Conservation (phyloP, 2,888 invertebrate genomes). For the Timandra comae region DNA sequence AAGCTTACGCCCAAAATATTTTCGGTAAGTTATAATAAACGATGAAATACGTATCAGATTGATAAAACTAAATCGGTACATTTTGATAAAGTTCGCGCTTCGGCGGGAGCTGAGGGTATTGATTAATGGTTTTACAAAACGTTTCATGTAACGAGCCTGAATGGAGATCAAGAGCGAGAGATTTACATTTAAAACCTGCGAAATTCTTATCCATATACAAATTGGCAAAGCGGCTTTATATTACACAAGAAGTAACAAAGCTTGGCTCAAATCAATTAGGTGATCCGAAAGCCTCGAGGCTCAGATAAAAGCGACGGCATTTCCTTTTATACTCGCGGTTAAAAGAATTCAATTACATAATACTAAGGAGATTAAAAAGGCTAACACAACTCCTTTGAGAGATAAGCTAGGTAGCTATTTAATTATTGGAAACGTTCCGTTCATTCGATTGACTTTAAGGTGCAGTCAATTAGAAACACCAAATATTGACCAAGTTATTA, state of each 20-base stretch:
- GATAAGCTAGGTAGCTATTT: slow-evolving; percentile 53
- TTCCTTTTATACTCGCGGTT: slow-evolving; percentile 65
- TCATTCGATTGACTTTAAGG: slow-evolving; percentile 36
- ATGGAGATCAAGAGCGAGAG: slow-evolving; percentile 3
- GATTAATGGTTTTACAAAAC: background rate
- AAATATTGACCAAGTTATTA: too few species aligned
- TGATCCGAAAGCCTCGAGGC: slow-evolving; percentile 52
- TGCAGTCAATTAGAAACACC: slow-evolving; percentile 24
- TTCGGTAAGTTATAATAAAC: background rate
- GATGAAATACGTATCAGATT: too few species aligned
- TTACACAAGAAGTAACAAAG: slow-evolving; percentile 43
- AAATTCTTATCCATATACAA: slow-evolving; percentile 6
- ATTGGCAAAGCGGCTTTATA: slow-evolving; percentile 19
- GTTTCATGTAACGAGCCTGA: background rate
- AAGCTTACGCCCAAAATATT: slow-evolving; percentile 15
- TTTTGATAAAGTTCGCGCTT: too few species aligned
- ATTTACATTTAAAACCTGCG: slow-evolving; percentile 4
- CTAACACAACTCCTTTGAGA: slow-evolving; percentile 64
- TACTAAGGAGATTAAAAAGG: slow-evolving; percentile 67
- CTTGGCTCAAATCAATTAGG: slow-evolving; percentile 56
- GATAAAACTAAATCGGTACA: too few species aligned
- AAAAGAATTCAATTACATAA: slow-evolving; percentile 72
- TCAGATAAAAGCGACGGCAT: slow-evolving; percentile 60
- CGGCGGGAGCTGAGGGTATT: too few species aligned
- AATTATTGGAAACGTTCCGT: slow-evolving; percentile 46